These are phyloP conservation scores for Saimiri boliviensis DNA, from an alignment of 2,113 vertebrate genomes.

Conservation along the genomic window DNA sequence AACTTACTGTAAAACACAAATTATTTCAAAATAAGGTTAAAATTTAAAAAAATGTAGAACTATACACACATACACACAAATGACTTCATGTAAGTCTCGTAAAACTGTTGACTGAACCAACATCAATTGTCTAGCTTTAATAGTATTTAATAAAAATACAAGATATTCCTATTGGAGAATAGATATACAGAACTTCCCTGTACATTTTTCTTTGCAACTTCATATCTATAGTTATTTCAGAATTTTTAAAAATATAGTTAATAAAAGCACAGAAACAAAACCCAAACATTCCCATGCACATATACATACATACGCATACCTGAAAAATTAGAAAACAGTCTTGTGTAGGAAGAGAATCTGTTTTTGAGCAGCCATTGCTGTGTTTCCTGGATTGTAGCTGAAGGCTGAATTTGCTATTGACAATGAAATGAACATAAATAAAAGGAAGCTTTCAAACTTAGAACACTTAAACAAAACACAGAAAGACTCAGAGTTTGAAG, in stretches of 20 bases:
- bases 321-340: slow-evolving; percentile 97
- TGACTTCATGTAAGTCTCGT: background rate
- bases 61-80: background rate
- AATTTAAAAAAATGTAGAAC: background rate
- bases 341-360: slow-evolving; percentile 91
- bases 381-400: slow-evolving; percentile 93
- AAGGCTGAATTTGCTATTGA: slow-evolving; percentile 90
- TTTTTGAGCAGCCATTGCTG: slow-evolving; percentile 96
- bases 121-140: background rate
- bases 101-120: background rate
- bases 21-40: background rate
- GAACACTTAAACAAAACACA: background rate
- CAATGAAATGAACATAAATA: background rate
- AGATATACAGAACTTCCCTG: background rate
- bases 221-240: background rate
- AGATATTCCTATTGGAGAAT: accelerated
- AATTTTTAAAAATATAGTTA: background rate
- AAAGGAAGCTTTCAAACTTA: slow-evolving; percentile 1
- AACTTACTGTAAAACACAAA: background rate
- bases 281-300: background rate
- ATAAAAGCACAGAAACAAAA: background rate
- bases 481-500: background rate
- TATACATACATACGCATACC: slow-evolving; percentile 79
- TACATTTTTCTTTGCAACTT: background rate
- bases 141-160: too few species aligned